Percentiles rank a stretch among this genome's conserved stretches.
phyloP scores from a whole-genome alignment of 1,140 invertebrate genomes.

The Drosophila tropicalis region DNA sequence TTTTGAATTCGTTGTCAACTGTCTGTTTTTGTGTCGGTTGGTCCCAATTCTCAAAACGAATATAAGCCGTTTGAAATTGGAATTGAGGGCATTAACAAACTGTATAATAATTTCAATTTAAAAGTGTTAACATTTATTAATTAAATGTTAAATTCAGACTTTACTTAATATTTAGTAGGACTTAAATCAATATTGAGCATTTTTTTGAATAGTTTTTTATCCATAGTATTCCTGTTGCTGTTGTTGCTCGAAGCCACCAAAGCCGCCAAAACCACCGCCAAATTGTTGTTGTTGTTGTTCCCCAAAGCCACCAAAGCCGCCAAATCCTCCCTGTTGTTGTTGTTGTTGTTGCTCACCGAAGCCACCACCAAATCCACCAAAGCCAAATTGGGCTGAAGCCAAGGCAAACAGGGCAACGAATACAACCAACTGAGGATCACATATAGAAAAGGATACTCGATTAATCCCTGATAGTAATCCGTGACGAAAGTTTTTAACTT shows the following conservation, averaged over 20 bases:
- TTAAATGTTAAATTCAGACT: neutral
- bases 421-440: conserved; percentile 31
- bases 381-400: conserved; percentile 29
- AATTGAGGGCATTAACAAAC: no score
- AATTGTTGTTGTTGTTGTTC: conserved; percentile 39
- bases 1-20: no score
- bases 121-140: neutral
- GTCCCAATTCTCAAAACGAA: no score
- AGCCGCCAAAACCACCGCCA: conserved; percentile 18
- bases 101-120: neutral
- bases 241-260: conserved; percentile 19
- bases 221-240: conserved; percentile 31
- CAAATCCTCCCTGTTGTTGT: conserved; percentile 24
- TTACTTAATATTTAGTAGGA: neutral
- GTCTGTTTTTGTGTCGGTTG: no score
- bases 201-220: neutral
- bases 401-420: conserved; percentile 39
- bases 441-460: neutral
- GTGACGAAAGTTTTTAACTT: neutral
- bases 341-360: conserved; percentile 31
- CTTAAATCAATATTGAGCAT: neutral
- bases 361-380: conserved; percentile 26
- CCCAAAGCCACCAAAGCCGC: conserved; percentile 25
- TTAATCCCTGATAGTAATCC: neutral
- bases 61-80: no score